These are phyloP conservation scores for Tiaroga cobitis DNA, from an alignment of 2,797 vertebrate species.

Conservation along the genomic window DNA sequence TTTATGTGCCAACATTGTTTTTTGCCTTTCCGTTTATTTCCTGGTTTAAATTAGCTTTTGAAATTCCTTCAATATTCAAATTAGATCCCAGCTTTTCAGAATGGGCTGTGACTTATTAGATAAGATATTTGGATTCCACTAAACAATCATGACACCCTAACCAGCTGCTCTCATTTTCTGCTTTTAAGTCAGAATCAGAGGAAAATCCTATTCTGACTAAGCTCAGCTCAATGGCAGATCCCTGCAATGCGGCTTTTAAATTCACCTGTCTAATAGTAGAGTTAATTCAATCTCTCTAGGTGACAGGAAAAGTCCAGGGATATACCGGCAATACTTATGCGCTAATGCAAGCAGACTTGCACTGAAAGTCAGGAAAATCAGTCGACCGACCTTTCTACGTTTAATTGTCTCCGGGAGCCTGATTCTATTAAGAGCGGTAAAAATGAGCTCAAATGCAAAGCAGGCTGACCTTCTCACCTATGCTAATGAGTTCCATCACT, in stretches of 20 bases:
- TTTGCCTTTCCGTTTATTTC: background rate
- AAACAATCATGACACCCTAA: background rate
- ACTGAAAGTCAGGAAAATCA: constrained; percentile 35
- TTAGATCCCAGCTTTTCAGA: background rate
- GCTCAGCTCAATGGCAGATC: constrained; percentile 34
- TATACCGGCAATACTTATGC: constrained; percentile 9
- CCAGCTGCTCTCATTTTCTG: constrained; percentile 11
- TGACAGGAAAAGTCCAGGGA: background rate
- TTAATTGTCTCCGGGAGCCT: constrained; percentile 49
- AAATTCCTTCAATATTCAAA: background rate
- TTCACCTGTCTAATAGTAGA: constrained; percentile 38
- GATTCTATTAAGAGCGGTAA: constrained; percentile 51
- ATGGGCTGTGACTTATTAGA: background rate
- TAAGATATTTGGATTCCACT: background rate
- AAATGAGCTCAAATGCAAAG: constrained; percentile 62
- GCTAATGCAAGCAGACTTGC: constrained; percentile 22
- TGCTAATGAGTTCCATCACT: constrained; percentile 70
- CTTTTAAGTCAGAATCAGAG: constrained; percentile 40
- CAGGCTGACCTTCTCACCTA: constrained; percentile 64
- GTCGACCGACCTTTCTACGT: constrained; percentile 45
- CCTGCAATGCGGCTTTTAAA: constrained; percentile 28
- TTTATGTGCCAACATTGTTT: background rate
- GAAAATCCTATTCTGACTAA: constrained; percentile 47
- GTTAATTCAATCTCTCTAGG: constrained; percentile 23
- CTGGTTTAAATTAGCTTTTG: background rate